A percentile compares a stretch with the other conserved stretches of the same genome.
Evolutionary conservation across 2,888 invertebrate species (phyloP).

Genomic region (Marronus borbonicus): DNA sequence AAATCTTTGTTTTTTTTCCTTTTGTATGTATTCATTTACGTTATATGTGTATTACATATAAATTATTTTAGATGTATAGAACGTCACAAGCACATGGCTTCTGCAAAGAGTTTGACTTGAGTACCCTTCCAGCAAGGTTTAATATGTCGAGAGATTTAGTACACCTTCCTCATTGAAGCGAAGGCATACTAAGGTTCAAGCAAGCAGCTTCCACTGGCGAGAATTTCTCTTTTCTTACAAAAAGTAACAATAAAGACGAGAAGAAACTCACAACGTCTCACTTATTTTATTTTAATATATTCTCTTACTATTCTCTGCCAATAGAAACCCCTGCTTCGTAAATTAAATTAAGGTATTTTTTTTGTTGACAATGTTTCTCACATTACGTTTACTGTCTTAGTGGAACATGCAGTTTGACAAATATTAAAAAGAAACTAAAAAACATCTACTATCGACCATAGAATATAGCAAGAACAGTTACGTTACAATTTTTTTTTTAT

Average conservation of each 20-base stretch:
- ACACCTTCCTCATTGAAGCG: constrained; percentile 43
- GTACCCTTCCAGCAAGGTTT: constrained; percentile 69
- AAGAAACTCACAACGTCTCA: constrained; percentile 14
- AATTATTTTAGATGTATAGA: constrained; percentile 41
- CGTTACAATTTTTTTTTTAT: constrained; percentile 11
- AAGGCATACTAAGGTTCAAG: constrained; percentile 17
- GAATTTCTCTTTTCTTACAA: constrained; percentile 4
- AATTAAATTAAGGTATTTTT: constrained; percentile 51
- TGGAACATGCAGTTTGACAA: constrained; percentile 51
- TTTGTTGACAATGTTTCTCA: constrained; percentile 50
- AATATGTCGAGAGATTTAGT: constrained; percentile 54
- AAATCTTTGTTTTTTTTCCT: background rate
- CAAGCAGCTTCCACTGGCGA: constrained; percentile 45
- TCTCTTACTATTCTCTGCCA: constrained; percentile 35
- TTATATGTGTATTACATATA: constrained; percentile 25
- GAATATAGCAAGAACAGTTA: constrained; percentile 37
- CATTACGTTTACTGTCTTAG: constrained; percentile 33
- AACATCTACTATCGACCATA: constrained; percentile 34
- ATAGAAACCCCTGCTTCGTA: constrained; percentile 46
- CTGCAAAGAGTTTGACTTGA: constrained; percentile 61
- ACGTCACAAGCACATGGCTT: constrained; percentile 56
- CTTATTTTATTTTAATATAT: constrained; percentile 29
- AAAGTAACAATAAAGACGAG: constrained; percentile 26
- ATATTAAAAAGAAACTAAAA: constrained; percentile 36
- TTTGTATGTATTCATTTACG: constrained; percentile 14